These are phyloP conservation scores for Bergia puertoricense DNA, from an alignment of 92 coral and sea anemone species.

Conservation along the genomic window DNA sequence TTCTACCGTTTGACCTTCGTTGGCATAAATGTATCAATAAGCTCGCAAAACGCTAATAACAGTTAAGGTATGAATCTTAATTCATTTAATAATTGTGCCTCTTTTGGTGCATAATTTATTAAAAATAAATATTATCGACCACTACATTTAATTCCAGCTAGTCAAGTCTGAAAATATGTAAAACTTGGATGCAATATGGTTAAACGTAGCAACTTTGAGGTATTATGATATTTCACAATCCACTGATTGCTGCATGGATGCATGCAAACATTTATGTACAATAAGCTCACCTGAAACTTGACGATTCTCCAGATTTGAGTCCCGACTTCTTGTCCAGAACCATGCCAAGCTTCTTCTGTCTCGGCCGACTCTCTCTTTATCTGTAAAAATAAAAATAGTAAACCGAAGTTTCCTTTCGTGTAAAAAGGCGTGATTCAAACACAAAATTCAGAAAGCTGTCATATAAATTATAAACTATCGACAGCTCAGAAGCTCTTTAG, in stretches of 20 bases:
- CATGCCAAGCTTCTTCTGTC: slow-evolving; percentile 73
- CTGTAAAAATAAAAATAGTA: slow-evolving; percentile 26
- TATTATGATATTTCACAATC: not conserved
- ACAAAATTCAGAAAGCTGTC: not conserved
- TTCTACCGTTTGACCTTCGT: not conserved
- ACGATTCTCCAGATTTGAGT: slow-evolving; percentile 78
- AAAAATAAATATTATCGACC: not conserved
- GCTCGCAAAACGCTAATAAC: not conserved
- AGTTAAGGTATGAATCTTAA: not conserved
- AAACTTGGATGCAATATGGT: too few species aligned
- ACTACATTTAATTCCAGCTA: not conserved
- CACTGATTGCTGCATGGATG: not conserved
- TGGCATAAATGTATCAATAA: not conserved
- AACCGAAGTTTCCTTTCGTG: slow-evolving; percentile 10
- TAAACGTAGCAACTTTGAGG: not conserved
- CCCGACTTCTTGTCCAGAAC: slow-evolving; percentile 74
- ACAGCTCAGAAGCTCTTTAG: not conserved
- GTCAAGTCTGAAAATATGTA: not conserved
- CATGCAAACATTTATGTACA: not conserved
- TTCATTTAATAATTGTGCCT: not conserved
- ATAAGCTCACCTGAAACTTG: slow-evolving; percentile 62
- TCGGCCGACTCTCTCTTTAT: slow-evolving; percentile 71
- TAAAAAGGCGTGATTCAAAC: not conserved
- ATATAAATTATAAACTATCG: not conserved
- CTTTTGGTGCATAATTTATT: not conserved